Conservation (phyloP, 2,888 invertebrate genomes). For the Andrena hattorfiana region DNA sequence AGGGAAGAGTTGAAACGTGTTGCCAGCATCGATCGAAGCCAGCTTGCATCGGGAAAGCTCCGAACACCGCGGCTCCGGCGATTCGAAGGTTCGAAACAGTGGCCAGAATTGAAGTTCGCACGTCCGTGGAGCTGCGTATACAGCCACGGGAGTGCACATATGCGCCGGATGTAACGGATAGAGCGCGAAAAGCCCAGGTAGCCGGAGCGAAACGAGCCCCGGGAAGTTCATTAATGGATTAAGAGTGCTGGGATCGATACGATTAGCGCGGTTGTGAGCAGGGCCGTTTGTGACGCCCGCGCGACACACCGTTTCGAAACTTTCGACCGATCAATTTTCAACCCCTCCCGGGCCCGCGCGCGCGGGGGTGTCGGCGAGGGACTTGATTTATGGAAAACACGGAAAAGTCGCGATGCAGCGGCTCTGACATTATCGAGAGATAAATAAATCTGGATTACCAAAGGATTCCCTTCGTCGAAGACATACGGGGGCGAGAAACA, state of each 20-base stretch:
- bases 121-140: constrained; percentile 46
- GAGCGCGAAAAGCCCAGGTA: constrained; percentile 71
- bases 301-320: constrained; percentile 48
- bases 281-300: constrained; percentile 61
- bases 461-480: constrained; percentile 52
- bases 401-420: constrained; percentile 32
- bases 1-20: neutral
- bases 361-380: neutral
- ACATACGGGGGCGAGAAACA: constrained; percentile 30
- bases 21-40: neutral
- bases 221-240: constrained; percentile 82
- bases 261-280: constrained; percentile 72
- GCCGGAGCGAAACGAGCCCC: constrained; percentile 72
- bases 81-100: constrained; percentile 6
- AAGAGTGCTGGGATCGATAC: constrained; percentile 78
- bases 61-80: neutral
- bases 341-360: no score
- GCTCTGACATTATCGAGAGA: constrained; percentile 56
- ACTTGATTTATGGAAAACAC: constrained; percentile 60
- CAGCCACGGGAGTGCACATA: constrained; percentile 17
- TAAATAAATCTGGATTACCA: constrained; percentile 64
- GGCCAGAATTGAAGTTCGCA: constrained; percentile 25
- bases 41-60: neutral
- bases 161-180: constrained; percentile 63
- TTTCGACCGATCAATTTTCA: constrained; percentile 64